phyloP scores from a whole-genome alignment of 2,113 vertebrate species.

The Hippopotamus amphibius region DNA sequence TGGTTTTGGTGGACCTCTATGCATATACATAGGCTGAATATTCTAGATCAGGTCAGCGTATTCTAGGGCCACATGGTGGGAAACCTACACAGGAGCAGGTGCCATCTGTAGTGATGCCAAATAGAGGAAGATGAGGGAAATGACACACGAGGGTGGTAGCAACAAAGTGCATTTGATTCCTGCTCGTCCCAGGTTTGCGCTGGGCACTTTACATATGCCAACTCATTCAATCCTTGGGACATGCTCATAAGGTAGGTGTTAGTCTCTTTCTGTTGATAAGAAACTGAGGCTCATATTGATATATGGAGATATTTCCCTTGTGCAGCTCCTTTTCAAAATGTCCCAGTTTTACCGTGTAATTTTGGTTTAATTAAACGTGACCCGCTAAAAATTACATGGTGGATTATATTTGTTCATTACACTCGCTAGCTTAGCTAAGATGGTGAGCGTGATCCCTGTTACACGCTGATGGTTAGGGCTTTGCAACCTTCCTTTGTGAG shows the following conservation, averaged over 20 bases:
- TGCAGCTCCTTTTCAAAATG: background rate
- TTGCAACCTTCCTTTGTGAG: background rate
- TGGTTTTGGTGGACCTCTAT: background rate
- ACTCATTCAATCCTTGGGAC: background rate
- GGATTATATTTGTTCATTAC: background rate
- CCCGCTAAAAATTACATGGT: background rate
- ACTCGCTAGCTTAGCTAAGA: background rate
- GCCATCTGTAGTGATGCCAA: background rate
- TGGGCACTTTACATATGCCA: background rate
- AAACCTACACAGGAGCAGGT: background rate
- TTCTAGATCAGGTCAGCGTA: constrained; percentile 16
- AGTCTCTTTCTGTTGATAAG: background rate
- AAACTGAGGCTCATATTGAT: background rate
- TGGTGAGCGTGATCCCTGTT: background rate
- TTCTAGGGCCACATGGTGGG: background rate
- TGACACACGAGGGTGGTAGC: background rate
- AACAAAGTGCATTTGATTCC: background rate
- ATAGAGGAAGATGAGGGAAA: background rate
- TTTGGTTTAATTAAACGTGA: background rate
- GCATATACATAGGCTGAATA: background rate
- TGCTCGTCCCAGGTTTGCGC: background rate
- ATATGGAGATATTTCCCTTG: background rate
- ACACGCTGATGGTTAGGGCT: no score
- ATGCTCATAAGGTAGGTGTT: background rate
- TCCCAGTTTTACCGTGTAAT: background rate